Evolutionary conservation across 2,113 vertebrate genomes (phyloP).

Genomic region (Fregetta grallaria): DNA sequence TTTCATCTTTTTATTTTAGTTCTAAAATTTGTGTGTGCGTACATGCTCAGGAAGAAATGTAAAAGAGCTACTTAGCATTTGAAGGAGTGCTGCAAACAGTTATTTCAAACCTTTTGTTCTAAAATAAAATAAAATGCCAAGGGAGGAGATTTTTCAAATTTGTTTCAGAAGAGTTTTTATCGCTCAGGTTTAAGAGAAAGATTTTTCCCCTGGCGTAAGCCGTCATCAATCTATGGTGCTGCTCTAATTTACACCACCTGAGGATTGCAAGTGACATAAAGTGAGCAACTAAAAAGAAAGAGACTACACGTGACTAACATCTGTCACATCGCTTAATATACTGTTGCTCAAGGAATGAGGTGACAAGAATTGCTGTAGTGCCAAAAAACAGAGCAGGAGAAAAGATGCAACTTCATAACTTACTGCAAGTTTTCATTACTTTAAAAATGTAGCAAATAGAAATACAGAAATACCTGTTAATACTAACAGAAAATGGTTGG

Average conservation of each 20-base stretch:
- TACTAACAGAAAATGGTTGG: not conserved
- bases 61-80: slow-evolving; percentile 53
- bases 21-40: slow-evolving; percentile 2
- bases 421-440: not conserved
- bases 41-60: slow-evolving; percentile 16
- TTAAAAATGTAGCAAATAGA: not conserved
- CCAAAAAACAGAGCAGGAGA: not conserved
- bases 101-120: slow-evolving; percentile 61
- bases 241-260: slow-evolving; percentile 51
- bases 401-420: not conserved
- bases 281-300: slow-evolving; percentile 15
- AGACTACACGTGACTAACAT: slow-evolving; percentile 27
- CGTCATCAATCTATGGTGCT: slow-evolving; percentile 12
- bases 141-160: slow-evolving; percentile 33
- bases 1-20: slow-evolving; percentile 44
- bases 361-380: not conserved
- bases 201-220: not conserved
- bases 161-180: slow-evolving; percentile 50
- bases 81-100: slow-evolving; percentile 48
- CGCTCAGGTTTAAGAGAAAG: not conserved
- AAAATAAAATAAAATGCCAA: slow-evolving; percentile 48
- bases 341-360: not conserved
- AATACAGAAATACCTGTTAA: not conserved
- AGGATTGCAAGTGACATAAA: slow-evolving; percentile 47
- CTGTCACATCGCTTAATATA: not conserved